Base-by-base conservation (phyloP, 2,797 vertebrate genomes). In the Anas capensis region DNA sequence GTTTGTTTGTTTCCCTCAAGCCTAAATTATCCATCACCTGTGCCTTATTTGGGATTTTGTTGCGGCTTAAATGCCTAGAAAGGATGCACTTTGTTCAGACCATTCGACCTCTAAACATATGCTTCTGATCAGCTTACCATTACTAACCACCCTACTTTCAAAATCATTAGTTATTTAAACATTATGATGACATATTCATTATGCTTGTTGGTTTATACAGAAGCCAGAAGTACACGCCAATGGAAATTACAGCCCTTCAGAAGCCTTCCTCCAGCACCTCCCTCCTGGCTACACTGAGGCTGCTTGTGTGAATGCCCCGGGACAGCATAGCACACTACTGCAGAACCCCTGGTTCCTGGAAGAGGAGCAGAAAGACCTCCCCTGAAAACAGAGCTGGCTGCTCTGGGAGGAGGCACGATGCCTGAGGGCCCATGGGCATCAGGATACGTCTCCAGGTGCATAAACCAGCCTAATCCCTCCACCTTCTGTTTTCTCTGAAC, bases 121-220 rank as follows among this genome's bases (percentile, higher is more conserved):
- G 57, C 68, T 96, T 95, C 86, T 77, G 89, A 65, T 89, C 72
- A 93, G 64, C 48, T 96, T 94, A 88, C 81, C 92, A 88, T 94
- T 92, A 80, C 11, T 31, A 92, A 79, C 83, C 92, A 91, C 58
- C 19, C 64, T 84, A 33, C 64, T 40, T 86, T 96, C 97, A 94
- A 95, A 90, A 96, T 90, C 57, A 72, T 93, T 90, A 97, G 92
- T 91, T 78, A 84, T 90, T 94, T 90, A 86, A 95, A 44, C 89
- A 92, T 93, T 89, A 92, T 61, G 51, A 96, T 82, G 76, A 95
- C 73, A 85, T 93, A 91, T 68, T 85, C 3, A 1, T 95, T 93
- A 92, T 14, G 5, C 49, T 68, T 49, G 48, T 94, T 91, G 93
- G 40, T 81, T 94, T 96, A 95, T 95, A 90, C 68, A 95, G 80